These are phyloP conservation scores for Epinephelus malabaricus DNA, from an alignment of 2,797 vertebrate species.

Conservation along the genomic window DNA sequence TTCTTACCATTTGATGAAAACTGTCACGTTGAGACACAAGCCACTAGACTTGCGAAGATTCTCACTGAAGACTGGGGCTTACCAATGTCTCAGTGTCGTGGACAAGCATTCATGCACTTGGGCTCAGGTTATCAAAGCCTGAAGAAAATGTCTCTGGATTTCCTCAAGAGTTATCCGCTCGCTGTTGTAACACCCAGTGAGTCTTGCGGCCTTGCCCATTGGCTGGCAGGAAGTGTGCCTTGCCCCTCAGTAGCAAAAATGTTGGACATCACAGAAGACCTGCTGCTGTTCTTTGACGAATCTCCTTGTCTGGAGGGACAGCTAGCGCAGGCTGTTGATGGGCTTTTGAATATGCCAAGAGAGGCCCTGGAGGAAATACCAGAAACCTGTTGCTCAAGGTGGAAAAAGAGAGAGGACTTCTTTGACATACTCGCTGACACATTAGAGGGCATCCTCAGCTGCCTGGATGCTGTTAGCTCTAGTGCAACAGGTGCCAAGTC, in stretches of 20 bases:
- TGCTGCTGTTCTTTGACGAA: conserved; percentile 91
- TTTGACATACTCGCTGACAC: conserved; percentile 95
- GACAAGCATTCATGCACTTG: conserved; percentile 93
- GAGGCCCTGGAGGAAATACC: conserved; percentile 87
- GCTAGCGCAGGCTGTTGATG: conserved; percentile 90
- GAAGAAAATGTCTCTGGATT: conserved; percentile 92
- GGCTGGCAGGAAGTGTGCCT: conserved; percentile 92
- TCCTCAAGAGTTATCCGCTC: conserved; percentile 91
- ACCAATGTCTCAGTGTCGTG: conserved; percentile 95
- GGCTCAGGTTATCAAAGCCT: conserved; percentile 92
- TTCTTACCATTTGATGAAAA: conserved; percentile 90
- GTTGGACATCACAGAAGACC: conserved; percentile 91
- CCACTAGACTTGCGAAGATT: conserved; percentile 88
- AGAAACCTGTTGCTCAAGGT: conserved; percentile 91
- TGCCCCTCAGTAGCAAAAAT: conserved; percentile 89
- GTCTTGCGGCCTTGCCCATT: conserved; percentile 94
- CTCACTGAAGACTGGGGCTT: conserved; percentile 95
- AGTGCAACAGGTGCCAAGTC: conserved; percentile 83
- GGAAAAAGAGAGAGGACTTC: conserved; percentile 94
- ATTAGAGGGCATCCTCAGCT: conserved; percentile 91
- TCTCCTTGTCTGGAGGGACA: conserved; percentile 88
- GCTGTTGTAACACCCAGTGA: conserved; percentile 93
- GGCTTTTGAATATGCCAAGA: conserved; percentile 87
- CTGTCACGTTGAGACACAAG: conserved; percentile 84
- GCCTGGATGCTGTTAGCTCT: conserved; percentile 90